Conservation (phyloP, 2,797 vertebrate genomes). For the Trichosurus vulpecula region DNA sequence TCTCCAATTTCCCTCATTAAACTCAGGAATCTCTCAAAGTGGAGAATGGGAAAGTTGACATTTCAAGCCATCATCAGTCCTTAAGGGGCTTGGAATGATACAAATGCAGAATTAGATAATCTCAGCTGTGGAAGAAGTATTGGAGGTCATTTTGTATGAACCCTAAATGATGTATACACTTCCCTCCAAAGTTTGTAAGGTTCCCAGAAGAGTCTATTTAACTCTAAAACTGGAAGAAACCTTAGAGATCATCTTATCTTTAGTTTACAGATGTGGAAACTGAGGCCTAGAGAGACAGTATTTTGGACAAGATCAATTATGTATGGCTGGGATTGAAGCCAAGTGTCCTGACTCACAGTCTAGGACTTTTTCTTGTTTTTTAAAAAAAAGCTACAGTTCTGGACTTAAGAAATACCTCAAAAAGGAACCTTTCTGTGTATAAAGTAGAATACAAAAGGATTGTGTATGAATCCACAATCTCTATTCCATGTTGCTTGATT, state of each 20-base stretch:
- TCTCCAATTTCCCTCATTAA: neutral
- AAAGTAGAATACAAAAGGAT: neutral
- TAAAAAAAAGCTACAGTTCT: neutral
- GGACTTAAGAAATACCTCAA: neutral
- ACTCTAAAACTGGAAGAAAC: neutral
- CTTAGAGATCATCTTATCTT: neutral
- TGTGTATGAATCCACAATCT: neutral
- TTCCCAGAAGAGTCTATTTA: neutral
- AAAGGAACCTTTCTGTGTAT: neutral
- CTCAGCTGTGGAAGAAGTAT: neutral
- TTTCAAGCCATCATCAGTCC: neutral
- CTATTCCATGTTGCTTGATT: neutral
- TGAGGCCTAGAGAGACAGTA: neutral
- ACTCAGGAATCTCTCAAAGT: neutral
- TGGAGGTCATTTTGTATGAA: neutral
- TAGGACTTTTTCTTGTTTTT: neutral
- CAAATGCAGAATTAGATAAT: neutral
- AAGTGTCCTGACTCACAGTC: neutral
- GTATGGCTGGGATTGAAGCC: neutral
- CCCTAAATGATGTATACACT: neutral
- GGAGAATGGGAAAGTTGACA: neutral
- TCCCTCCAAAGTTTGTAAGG: neutral
- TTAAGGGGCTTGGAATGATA: neutral
- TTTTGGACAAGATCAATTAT: neutral
- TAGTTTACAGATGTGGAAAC: neutral